Base-by-base conservation (phyloP, 2,113 vertebrate species). In the Pluvianellus socialis region DNA sequence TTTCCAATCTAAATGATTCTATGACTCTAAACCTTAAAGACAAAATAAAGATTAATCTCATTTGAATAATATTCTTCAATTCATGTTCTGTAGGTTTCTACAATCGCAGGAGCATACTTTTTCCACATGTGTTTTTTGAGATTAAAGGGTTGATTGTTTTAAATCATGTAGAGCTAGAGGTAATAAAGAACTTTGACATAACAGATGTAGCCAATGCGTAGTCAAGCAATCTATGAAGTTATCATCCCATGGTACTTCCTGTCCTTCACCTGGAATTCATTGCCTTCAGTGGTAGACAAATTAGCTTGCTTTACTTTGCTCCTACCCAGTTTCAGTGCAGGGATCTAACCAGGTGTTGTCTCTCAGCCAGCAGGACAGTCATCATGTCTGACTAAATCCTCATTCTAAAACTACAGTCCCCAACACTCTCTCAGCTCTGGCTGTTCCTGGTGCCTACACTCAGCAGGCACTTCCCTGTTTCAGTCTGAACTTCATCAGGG, bases 181-280 rank as follows among this genome's bases (percentile, higher is more conserved):
- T 80, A 93, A 94, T 82, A 81, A 88, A 95, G 42, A 35, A 52
- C 55, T 72, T 81, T 35, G 56, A 82, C 86, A 28, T 66, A 94
- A 88, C 67, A 88, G 93, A 83, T 68, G 66, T 38, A 92, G 62
- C 24, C 47, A 90, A 50, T 35, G 55, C 70, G 62, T 2, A 74
- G 27, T 40, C 58, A 90, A 79, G 82, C 47, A 82, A 71, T 14
- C n/a, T 38, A 81, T 58, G n/a, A 93, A 67, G 56, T 58, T 86
- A 79, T n/a, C 70, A 58, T 88, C 79, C 38, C 13, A 12, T 38
- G 38, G 22, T 79, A 52, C 88, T 88, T 96, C 56, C 62, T 50
- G 47, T 63, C 56, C 75, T 83, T 82, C 91, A 88, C 62, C 75
- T 79, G 47, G 62, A 92, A 95, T 76, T 68, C 76, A 61, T 12